Conservation (phyloP, 2,888 invertebrate species). For the Alitta virens region DNA sequence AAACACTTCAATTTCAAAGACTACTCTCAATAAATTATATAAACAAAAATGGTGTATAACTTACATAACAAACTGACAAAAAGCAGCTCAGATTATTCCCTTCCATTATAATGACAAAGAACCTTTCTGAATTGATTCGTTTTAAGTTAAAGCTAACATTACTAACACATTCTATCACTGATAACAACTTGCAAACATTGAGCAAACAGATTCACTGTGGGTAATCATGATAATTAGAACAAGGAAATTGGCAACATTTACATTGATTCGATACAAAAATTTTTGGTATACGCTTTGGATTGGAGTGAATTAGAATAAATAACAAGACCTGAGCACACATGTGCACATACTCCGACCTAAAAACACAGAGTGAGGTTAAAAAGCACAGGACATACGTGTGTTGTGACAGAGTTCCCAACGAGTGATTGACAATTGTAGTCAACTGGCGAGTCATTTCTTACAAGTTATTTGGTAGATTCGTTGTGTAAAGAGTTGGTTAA, state of each 20-base stretch:
- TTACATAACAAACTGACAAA: not conserved
- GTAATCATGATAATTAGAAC: not conserved
- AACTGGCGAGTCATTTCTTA: not conserved
- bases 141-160: no score
- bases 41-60: not conserved
- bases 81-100: not conserved
- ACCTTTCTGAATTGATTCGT: not conserved
- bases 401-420: no score
- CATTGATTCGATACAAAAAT: no score
- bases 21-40: no score
- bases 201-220: not conserved
- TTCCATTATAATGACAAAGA: not conserved
- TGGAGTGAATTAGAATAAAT: not conserved
- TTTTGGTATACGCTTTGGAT: no score
- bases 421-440: no score
- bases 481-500: not conserved
- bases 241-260: slow-evolving; percentile 1
- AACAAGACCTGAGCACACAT: not conserved
- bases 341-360: not conserved
- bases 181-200: slow-evolving; percentile 3
- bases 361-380: not conserved
- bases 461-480: not conserved
- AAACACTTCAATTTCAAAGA: no score
- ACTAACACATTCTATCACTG: no score
- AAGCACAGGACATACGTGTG: no score